A percentile compares a stretch with the other conserved stretches of the same genome.
These are phyloP conservation scores for Steinernema khuongi DNA, from an alignment of 1,140 invertebrate species.

Conservation along the genomic window DNA sequence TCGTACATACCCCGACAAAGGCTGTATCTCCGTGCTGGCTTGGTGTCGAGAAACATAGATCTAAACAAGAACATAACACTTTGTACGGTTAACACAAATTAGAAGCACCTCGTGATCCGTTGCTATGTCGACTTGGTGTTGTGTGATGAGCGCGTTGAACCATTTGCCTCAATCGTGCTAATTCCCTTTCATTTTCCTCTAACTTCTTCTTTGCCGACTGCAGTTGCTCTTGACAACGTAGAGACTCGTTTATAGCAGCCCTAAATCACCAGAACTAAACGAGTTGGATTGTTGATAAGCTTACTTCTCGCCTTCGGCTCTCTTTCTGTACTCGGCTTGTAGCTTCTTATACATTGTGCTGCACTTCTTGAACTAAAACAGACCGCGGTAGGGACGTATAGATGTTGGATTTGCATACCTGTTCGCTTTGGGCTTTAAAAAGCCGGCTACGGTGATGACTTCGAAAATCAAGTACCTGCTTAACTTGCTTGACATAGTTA, in stretches of 20 bases:
- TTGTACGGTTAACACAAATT: background rate
- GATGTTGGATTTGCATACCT: too few relatives aligned
- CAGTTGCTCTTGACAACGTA: background rate
- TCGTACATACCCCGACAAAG: background rate
- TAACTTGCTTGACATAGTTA: background rate
- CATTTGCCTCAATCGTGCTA: background rate
- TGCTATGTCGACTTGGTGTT: background rate
- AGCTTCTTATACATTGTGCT: background rate
- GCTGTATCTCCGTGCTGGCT: background rate
- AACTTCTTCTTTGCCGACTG: background rate
- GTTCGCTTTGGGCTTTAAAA: background rate
- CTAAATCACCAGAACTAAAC: background rate
- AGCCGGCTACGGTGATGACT: background rate
- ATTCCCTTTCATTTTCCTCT: background rate
- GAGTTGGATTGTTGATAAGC: background rate
- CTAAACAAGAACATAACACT: background rate
- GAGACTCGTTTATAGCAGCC: background rate
- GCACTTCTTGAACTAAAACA: background rate
- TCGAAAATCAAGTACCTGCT: conserved; percentile 1
- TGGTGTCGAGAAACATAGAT: background rate
- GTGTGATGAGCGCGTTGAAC: background rate
- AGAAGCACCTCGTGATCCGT: background rate
- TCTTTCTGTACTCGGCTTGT: background rate
- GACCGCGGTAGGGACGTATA: background rate
- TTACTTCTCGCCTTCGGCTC: background rate